These are phyloP conservation scores for Fratercula arctica DNA, from an alignment of 2,797 vertebrate genomes.

Conservation along the genomic window DNA sequence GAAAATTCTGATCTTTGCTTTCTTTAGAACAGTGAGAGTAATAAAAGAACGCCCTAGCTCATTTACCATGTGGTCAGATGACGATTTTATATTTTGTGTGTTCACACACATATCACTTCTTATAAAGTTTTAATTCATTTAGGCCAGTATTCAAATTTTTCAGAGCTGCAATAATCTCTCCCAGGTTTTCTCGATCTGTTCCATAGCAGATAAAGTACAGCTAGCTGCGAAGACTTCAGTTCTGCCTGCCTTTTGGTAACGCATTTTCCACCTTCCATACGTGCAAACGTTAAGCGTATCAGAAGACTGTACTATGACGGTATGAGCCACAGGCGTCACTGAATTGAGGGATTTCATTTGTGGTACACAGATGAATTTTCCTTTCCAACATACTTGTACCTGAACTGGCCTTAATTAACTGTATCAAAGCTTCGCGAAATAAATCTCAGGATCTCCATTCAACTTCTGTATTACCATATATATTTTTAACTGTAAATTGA, in stretches of 20 bases:
- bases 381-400: not conserved
- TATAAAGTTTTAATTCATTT: not conserved
- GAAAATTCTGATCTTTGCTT: not conserved
- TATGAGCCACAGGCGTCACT: not conserved
- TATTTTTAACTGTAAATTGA: not conserved
- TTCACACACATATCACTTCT: not conserved
- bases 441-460: not conserved
- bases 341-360: not conserved
- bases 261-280: not conserved
- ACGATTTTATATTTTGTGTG: not conserved
- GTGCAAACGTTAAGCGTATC: not conserved
- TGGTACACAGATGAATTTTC: not conserved
- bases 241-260: not conserved
- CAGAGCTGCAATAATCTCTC: not conserved
- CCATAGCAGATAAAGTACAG: not conserved
- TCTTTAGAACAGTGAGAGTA: not conserved
- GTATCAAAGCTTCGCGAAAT: not conserved
- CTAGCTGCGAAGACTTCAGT: not conserved
- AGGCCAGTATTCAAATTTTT: not conserved
- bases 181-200: not conserved
- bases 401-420: not conserved
- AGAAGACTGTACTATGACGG: not conserved
- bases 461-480: not conserved
- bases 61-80: not conserved
- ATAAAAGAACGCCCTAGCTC: not conserved